Evolutionary conservation across 2,888 invertebrate species (phyloP).

Genomic region (Philaethria dido): DNA sequence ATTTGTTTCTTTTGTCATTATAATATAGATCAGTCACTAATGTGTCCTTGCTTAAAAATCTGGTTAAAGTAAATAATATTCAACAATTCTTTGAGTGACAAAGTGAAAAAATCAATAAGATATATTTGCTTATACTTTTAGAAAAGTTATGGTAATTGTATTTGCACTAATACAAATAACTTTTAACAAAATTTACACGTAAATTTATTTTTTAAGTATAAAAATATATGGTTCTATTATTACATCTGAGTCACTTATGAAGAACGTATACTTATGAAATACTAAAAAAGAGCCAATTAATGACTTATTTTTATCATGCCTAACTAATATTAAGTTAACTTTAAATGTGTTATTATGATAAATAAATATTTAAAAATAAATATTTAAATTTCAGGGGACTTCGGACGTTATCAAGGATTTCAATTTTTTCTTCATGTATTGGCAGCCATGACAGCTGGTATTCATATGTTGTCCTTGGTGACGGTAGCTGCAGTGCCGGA

Average conservation of each 20-base stretch:
- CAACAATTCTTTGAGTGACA: neutral
- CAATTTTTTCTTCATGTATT: conserved; percentile 91
- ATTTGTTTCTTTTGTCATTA: conserved; percentile 13
- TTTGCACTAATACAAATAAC: neutral
- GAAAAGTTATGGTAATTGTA: conserved; percentile 1
- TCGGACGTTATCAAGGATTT: conserved; percentile 91
- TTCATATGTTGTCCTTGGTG: conserved; percentile 92
- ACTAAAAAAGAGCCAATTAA: no score
- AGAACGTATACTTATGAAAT: no score
- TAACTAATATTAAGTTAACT: no score
- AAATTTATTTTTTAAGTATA: neutral
- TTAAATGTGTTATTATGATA: neutral
- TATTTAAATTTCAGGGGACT: conserved; percentile 86
- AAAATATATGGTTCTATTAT: neutral
- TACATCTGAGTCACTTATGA: no score
- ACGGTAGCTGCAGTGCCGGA: conserved; percentile 92
- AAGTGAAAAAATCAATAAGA: neutral
- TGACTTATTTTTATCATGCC: no score
- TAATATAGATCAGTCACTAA: conserved; percentile 1
- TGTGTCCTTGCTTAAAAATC: conserved; percentile 3
- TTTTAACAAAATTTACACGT: neutral
- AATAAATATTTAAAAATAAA: neutral
- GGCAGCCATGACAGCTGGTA: conserved; percentile 90
- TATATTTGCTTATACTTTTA: neutral
- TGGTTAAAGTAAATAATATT: neutral